A percentile compares a stretch with the other conserved stretches of the same genome.
Evolutionary conservation across 2,888 invertebrate genomes (phyloP).

Genomic region (Quadroppia sp.): DNA sequence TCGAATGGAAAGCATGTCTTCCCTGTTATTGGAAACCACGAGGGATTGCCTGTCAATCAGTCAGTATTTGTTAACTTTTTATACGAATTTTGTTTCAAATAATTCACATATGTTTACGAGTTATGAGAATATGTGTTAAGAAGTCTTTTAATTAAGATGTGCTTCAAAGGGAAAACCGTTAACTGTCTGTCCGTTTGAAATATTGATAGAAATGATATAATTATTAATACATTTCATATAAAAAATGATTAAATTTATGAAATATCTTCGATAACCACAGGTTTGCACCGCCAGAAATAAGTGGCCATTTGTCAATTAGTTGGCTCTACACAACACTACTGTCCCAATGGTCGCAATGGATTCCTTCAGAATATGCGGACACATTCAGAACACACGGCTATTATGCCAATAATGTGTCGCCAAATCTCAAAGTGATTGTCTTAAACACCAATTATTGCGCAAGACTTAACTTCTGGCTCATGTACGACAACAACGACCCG

Average conservation of each 20-base stretch:
- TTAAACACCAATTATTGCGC: slow-evolving; percentile 42
- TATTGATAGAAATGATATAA: no score
- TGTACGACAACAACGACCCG: slow-evolving; percentile 24
- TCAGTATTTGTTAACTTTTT: slow-evolving; percentile 23
- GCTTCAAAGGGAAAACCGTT: no score
- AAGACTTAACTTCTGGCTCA: slow-evolving; percentile 40
- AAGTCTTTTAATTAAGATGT: no score
- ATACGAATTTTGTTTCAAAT: background rate
- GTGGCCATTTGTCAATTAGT: slow-evolving; percentile 21
- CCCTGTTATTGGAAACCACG: slow-evolving; percentile 42
- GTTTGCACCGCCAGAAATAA: slow-evolving; percentile 37
- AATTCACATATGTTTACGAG: no score
- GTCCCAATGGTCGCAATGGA: slow-evolving; percentile 42
- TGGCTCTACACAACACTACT: slow-evolving; percentile 39
- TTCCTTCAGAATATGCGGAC: slow-evolving; percentile 29
- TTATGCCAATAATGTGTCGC: slow-evolving; percentile 34
- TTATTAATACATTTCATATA: no score
- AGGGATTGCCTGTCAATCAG: slow-evolving; percentile 42
- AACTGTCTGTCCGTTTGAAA: no score
- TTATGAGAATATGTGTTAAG: no score
- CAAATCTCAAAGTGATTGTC: slow-evolving; percentile 15
- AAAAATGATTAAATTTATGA: background rate
- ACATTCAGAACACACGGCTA: slow-evolving; percentile 37
- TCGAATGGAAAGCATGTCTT: slow-evolving; percentile 36
- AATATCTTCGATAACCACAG: background rate